These are phyloP conservation scores for Helobdella robusta DNA, from an alignment of 2,888 invertebrate genomes.

Conservation along the genomic window DNA sequence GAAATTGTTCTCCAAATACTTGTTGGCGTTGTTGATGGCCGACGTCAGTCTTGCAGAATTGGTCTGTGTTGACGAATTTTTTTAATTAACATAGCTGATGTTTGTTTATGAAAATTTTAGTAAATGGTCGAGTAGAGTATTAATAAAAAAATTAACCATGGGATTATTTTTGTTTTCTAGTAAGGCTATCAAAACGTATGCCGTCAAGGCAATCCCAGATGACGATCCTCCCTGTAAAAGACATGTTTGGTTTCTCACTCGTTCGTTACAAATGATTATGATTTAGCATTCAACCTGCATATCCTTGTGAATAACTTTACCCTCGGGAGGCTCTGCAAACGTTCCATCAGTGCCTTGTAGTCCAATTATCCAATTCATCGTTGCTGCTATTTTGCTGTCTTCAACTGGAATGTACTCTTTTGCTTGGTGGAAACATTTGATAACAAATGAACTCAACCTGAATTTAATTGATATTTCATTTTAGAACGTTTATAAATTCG, in stretches of 20 bases:
- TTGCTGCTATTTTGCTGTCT: slow-evolving; percentile 54
- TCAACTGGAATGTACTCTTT: slow-evolving; percentile 13
- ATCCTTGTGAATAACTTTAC: slow-evolving; percentile 62
- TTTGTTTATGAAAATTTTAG: too few species aligned
- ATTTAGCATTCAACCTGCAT: too few species aligned
- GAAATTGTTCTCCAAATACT: too few species aligned
- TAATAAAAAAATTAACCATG: slow-evolving; percentile 24
- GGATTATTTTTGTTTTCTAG: slow-evolving; percentile 53
- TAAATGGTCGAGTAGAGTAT: too few species aligned
- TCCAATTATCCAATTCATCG: slow-evolving; percentile 67
- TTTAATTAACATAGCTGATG: too few species aligned
- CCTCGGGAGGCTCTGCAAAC: slow-evolving; percentile 59
- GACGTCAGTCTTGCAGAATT: too few species aligned
- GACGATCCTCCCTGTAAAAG: slow-evolving; percentile 59
- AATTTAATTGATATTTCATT: neutral
- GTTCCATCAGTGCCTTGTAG: slow-evolving; percentile 64
- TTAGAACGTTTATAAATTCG: neutral
- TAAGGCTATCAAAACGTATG: slow-evolving; percentile 68
- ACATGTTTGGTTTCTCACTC: too few species aligned
- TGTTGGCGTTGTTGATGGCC: too few species aligned
- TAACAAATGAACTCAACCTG: slow-evolving; percentile 24
- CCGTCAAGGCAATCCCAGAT: slow-evolving; percentile 66
- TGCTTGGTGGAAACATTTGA: slow-evolving; percentile 24
- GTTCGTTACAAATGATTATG: too few species aligned
- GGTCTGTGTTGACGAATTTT: too few species aligned